Evolutionary conservation across 2,888 invertebrate species (phyloP).

Genomic region (Sphaerophoria taeniata): DNA sequence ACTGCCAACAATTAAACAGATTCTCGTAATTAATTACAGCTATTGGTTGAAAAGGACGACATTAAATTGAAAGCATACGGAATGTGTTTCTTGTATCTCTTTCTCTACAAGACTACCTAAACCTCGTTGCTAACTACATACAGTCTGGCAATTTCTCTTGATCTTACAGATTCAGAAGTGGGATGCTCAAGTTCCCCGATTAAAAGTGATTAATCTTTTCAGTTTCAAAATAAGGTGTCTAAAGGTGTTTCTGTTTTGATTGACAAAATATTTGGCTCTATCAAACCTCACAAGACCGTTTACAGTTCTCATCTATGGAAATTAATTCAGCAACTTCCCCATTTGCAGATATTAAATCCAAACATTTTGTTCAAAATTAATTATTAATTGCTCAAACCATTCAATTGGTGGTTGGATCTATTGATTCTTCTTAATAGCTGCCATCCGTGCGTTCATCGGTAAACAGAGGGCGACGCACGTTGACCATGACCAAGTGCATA

Average conservation of each 20-base stretch:
- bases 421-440: conserved; percentile 17
- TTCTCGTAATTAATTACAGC: conserved; percentile 60
- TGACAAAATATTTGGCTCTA: neutral
- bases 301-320: neutral
- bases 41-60: conserved; percentile 60
- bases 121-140: neutral
- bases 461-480: conserved; percentile 14
- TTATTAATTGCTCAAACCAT: conserved; percentile 1
- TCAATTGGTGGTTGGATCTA: neutral
- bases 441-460: neutral
- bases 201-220: conserved; percentile 19
- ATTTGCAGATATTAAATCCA: neutral
- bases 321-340: neutral
- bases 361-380: conserved; percentile 22
- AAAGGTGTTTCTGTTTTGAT: conserved; percentile 20
- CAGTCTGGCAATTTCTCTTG: conserved; percentile 1
- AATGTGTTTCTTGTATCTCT: conserved; percentile 7
- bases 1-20: conserved; percentile 59
- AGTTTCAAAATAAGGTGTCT: neutral
- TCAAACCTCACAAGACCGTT: neutral
- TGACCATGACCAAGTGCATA: conserved; percentile 21
- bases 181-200: neutral
- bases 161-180: neutral
- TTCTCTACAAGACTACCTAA: conserved; percentile 1
- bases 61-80: conserved; percentile 30